phyloP scores from a whole-genome alignment of 2,888 invertebrate genomes.

The Cyrtodaria siliqua region DNA sequence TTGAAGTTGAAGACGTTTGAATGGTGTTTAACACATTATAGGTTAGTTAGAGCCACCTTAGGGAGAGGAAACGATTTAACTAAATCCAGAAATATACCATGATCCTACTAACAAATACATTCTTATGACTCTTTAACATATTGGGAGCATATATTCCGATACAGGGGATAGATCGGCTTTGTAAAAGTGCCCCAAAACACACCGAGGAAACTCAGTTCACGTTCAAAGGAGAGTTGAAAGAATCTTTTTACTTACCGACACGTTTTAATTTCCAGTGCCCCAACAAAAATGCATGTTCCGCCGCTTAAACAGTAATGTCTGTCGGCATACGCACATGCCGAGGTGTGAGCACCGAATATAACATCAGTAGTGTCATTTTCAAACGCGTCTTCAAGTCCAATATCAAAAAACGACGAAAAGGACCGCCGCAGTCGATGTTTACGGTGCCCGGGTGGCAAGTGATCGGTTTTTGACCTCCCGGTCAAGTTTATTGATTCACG shows the following conservation, averaged over 20 bases:
- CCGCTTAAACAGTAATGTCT: slow-evolving; percentile 77
- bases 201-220: too few species aligned
- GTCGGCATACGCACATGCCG: slow-evolving; percentile 71
- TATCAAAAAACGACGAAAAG: slow-evolving; percentile 40
- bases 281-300: slow-evolving; percentile 76
- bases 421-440: slow-evolving; percentile 49
- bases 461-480: slow-evolving; percentile 7
- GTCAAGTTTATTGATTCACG: slow-evolving; percentile 28
- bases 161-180: too few species aligned
- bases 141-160: too few species aligned
- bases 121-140: too few species aligned
- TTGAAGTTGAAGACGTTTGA: too few species aligned
- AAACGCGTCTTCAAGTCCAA: slow-evolving; percentile 41
- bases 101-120: too few species aligned
- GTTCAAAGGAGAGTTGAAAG: too few species aligned
- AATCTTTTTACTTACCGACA: slow-evolving; percentile 72
- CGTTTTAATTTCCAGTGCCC: slow-evolving; percentile 77
- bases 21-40: too few species aligned
- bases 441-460: slow-evolving; percentile 27
- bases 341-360: slow-evolving; percentile 72
- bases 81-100: too few species aligned
- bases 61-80: too few species aligned
- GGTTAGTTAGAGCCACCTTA: too few species aligned
- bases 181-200: too few species aligned
- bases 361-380: slow-evolving; percentile 51